phyloP scores from a whole-genome alignment of 1,140 invertebrate species.

The Lanistes nyassanus region DNA sequence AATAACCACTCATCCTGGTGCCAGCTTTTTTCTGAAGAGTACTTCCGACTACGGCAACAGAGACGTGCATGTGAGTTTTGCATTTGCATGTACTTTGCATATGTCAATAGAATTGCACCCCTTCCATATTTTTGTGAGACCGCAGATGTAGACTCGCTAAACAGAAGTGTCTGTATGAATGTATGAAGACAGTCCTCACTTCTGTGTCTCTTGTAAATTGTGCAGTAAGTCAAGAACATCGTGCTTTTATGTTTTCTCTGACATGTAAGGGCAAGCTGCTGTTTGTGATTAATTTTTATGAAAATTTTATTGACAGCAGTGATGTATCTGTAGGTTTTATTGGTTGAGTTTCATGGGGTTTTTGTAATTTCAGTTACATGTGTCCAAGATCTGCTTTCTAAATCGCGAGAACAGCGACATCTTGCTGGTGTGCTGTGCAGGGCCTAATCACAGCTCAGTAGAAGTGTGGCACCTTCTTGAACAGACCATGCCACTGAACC shows the following conservation, averaged over 20 bases:
- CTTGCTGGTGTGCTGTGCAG: slow-evolving; percentile 77
- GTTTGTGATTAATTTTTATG: background rate
- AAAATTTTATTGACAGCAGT: background rate
- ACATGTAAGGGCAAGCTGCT: background rate
- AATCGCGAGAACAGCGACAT: slow-evolving; percentile 84
- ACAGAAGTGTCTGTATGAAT: background rate
- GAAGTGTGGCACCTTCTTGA: slow-evolving; percentile 89
- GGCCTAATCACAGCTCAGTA: slow-evolving; percentile 71
- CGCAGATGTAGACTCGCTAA: background rate
- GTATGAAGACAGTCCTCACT: no score
- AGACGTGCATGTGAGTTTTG: slow-evolving; percentile 33
- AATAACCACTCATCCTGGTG: slow-evolving; percentile 79
- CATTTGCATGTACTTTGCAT: background rate
- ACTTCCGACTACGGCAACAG: slow-evolving; percentile 42
- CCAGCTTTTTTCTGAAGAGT: slow-evolving; percentile 83
- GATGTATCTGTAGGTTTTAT: background rate
- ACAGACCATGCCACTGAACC: slow-evolving; percentile 81
- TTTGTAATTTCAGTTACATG: slow-evolving; percentile 63
- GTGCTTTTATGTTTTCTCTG: background rate
- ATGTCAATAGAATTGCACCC: no score
- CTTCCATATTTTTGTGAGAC: background rate
- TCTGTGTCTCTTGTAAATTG: no score
- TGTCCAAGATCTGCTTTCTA: slow-evolving; percentile 81
- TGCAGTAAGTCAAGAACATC: no score
- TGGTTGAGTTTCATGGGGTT: background rate